Conservation (phyloP, 2,113 vertebrate genomes). For the Steatornis caripensis region DNA sequence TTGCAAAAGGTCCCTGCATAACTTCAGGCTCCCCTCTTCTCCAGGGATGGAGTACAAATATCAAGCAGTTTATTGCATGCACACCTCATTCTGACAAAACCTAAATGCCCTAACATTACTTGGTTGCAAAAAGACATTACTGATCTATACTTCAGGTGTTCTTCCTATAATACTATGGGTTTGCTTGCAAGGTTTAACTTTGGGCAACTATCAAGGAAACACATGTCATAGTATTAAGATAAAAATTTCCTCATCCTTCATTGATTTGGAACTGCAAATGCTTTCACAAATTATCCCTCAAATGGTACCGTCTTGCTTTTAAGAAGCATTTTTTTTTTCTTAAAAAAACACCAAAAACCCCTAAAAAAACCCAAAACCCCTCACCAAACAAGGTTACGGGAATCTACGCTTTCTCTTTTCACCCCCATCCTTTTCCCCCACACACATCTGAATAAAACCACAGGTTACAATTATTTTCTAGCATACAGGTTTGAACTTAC, state of each 20-base stretch:
- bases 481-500: background rate
- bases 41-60: background rate
- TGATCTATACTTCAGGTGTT: background rate
- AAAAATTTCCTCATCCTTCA: background rate
- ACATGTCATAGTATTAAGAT: background rate
- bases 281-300: background rate
- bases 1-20: background rate
- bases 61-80: background rate
- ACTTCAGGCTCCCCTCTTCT: background rate
- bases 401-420: background rate
- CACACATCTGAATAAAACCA: background rate
- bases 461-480: background rate
- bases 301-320: background rate
- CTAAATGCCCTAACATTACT: background rate
- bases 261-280: background rate
- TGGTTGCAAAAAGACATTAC: background rate
- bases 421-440: background rate
- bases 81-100: background rate
- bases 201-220: background rate
- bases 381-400: too few species aligned
- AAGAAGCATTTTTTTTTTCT: background rate
- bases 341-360: too few species aligned
- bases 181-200: background rate
- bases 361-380: too few species aligned
- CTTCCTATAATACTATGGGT: background rate